Evolutionary conservation across 2,888 invertebrate genomes (phyloP), one percentile per base, ranked within the genome.

Genomic region (Temnothorax rugatulus): DNA sequence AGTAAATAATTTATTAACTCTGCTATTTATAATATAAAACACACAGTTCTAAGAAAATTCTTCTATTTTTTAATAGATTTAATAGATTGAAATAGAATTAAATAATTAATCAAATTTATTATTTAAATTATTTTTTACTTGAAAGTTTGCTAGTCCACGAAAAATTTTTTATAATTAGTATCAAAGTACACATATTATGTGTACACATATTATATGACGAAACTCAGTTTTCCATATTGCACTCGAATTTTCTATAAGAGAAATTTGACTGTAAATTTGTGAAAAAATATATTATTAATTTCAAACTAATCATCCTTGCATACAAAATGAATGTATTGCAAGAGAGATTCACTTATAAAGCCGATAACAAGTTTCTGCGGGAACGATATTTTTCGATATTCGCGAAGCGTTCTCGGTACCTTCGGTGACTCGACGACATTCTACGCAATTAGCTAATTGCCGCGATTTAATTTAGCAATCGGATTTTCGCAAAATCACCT

Each of bases 361-460:
- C 21, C 29, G 21, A 50, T 75, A 75, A 63, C 34, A 54, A 79
- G 29, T 15, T 69, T 79, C 21, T 79, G 21, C 15, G 34, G n/a
- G 1, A 15, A 21, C 21, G 15, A 66, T 69, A 79, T 59, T 18
- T 15, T 77, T 69, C 57, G 44, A 57, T 29, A 79, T 79, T 57
- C 57, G 44, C 34, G 15, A 47, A 69, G 7, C 47, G 44, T 47
- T 15, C 7, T 13, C 41, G 29, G 15, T 63, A 25, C 11, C 11
- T 5, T 50, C 52, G 38, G 11, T 52, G 15, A 69, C 44, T 68
- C 29, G 57, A 52, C 66, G 38, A 21, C 44, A 44, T 57, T 44
- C 54, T 57, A 69, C 34, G 57, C 77, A 57, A 79, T 79, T 68
- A 79, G 34, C 66, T 66, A 79, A 71, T 79, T 79, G 69, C 57